Evolutionary conservation across 2,113 vertebrate species (phyloP).

Genomic region (Uropsilus gracilis): DNA sequence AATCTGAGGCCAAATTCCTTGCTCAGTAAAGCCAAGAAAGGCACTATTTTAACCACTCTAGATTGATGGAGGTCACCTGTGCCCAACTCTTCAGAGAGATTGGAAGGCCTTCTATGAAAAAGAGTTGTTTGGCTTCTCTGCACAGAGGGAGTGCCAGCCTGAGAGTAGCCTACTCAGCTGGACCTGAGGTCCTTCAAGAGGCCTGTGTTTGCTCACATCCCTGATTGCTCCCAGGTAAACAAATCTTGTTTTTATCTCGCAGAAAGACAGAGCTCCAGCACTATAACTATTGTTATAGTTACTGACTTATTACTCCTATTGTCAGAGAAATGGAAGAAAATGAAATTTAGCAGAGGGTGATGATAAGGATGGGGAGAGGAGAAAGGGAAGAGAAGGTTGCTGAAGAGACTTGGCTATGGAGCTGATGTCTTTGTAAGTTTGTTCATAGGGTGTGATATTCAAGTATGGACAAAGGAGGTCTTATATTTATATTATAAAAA

Average conservation of each 20-base stretch:
- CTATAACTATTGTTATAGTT: slow-evolving; percentile 82
- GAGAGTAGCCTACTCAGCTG: neutral
- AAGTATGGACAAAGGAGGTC: neutral
- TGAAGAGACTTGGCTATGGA: neutral
- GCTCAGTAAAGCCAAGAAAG: neutral
- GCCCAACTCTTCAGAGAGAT: neutral
- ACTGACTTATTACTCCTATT: slow-evolving; percentile 79
- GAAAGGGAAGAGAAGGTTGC: neutral
- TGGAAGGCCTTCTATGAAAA: neutral
- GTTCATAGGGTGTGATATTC: neutral
- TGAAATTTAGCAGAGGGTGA: slow-evolving; percentile 59
- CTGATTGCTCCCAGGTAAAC: slow-evolving; percentile 39
- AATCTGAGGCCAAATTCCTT: neutral
- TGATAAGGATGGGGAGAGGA: neutral
- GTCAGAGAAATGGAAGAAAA: slow-evolving; percentile 63
- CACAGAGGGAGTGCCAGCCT: neutral
- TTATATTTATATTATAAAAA: neutral
- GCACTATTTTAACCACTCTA: neutral
- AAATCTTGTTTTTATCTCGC: slow-evolving; percentile 35
- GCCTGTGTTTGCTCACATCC: slow-evolving; percentile 22
- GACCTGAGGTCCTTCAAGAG: neutral
- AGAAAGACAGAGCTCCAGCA: neutral
- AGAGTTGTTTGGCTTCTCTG: neutral
- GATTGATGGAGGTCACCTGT: neutral
- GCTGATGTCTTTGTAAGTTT: neutral